Evolutionary conservation across 2,797 vertebrate species (phyloP), one percentile per base, ranked within the genome.

Genomic region (Pseudochromis fuscus): DNA sequence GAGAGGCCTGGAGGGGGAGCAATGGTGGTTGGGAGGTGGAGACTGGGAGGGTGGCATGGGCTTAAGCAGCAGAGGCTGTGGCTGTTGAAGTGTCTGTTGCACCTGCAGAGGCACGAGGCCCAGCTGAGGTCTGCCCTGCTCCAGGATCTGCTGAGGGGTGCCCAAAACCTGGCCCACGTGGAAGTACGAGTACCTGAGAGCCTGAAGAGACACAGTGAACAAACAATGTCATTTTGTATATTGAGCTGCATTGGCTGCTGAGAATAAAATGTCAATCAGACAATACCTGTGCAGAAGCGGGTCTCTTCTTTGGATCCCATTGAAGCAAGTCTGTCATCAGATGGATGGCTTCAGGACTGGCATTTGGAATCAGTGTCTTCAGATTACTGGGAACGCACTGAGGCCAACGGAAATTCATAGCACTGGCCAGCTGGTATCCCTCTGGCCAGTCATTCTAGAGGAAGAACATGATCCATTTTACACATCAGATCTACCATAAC

Each of bases 341-440:
- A 59, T 95, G 94, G 83, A 98, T 87, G 63, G 97, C 97, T 85
- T 98, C 97, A 15, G 87, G 94, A 78, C 97, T 98, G 83, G 97
- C 96, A 65, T 98, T 99, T 57, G 97, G 97, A 72, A 99, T 98
- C 15, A 99, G 95, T 16, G 95, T 96, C 91, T 97, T 98, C 52
- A 99, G 89, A 77, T 95, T 96, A 86, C 95, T 96, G 40, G 97
- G 95, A 67, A 98, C 94, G 86, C 96, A 99, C 13, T 99, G 98
- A 38, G 98, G 98, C 91, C 98, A 99, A 62, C 96, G 96, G 91
- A 99, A 99, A 73, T 96, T 98, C 97, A 99, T 99, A 4, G 94
- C 93, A 68, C 93, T 92, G 1, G 97, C 96, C 62, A 99, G 94
- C 75, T 97, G 96, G 88, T 94, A 95, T 59, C 97, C 97, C 85